A percentile compares a stretch with the other conserved stretches of the same genome.
These are phyloP conservation scores for Diorhabda carinulata DNA, from an alignment of 1,140 invertebrate species.

Conservation along the genomic window DNA sequence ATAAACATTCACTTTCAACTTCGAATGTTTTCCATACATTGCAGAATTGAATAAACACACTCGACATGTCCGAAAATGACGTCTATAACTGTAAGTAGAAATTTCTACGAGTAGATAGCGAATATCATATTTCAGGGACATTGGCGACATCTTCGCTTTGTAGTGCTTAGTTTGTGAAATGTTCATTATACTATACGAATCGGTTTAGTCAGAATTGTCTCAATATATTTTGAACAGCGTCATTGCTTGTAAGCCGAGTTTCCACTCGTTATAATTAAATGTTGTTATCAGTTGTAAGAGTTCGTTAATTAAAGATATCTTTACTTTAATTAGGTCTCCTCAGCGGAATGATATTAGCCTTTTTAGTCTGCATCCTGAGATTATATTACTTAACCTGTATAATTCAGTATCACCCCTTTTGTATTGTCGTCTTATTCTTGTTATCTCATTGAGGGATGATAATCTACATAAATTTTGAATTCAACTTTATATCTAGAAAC, in stretches of 20 bases:
- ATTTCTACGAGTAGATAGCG: too few relatives aligned
- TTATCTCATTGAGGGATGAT: background rate
- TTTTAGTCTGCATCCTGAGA: background rate
- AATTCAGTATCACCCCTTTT: background rate
- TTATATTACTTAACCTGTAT: slow-evolving; percentile 1
- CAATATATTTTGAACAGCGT: background rate
- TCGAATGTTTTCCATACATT: too few relatives aligned
- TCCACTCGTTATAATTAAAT: background rate
- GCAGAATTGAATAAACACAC: too few relatives aligned
- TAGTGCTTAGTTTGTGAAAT: too few relatives aligned
- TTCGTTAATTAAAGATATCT: slow-evolving; percentile 3
- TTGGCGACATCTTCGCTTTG: too few relatives aligned
- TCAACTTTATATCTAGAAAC: too few relatives aligned
- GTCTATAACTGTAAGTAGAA: too few relatives aligned
- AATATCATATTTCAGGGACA: too few relatives aligned
- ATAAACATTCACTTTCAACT: too few relatives aligned
- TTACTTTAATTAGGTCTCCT: slow-evolving; percentile 2
- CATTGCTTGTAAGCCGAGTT: background rate
- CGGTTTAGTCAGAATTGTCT: background rate
- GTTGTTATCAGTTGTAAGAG: background rate
- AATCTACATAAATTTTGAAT: background rate
- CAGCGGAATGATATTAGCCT: background rate
- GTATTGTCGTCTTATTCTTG: background rate
- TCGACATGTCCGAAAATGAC: too few relatives aligned
- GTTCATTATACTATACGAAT: background rate